These are phyloP conservation scores for Malaclemys terrapin DNA, from an alignment of 2,113 vertebrate genomes.

Conservation along the genomic window DNA sequence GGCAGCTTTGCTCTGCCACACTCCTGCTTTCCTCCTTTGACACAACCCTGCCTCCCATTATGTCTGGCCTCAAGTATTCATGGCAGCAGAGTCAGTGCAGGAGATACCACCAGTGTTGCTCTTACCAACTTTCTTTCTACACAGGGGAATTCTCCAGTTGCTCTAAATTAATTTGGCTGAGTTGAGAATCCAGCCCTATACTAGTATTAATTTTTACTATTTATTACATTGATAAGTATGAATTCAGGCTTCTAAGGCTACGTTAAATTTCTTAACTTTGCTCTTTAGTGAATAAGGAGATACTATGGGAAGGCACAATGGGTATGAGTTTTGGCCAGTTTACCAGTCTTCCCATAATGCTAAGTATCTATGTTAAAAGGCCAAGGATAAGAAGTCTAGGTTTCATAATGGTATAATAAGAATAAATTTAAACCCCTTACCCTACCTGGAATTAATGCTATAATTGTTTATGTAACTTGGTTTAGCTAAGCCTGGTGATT, in stretches of 20 bases:
- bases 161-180: neutral
- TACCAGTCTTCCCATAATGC: neutral
- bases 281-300: neutral
- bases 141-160: neutral
- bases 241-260: fast-evolving
- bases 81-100: neutral
- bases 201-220: fast-evolving
- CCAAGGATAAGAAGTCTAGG: neutral
- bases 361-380: neutral
- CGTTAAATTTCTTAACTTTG: neutral
- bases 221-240: neutral
- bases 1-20: fast-evolving
- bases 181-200: neutral
- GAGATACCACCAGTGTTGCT: neutral
- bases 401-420: neutral
- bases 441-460: neutral
- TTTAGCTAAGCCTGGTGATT: neutral
- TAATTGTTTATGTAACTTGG: neutral
- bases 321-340: neutral
- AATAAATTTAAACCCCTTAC: neutral
- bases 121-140: neutral
- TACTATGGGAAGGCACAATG: neutral
- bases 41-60: neutral
- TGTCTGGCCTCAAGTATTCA: neutral
- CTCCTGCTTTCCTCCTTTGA: fast-evolving